phyloP scores from a whole-genome alignment of 2,113 vertebrate species.

The Pluvianellus socialis region DNA sequence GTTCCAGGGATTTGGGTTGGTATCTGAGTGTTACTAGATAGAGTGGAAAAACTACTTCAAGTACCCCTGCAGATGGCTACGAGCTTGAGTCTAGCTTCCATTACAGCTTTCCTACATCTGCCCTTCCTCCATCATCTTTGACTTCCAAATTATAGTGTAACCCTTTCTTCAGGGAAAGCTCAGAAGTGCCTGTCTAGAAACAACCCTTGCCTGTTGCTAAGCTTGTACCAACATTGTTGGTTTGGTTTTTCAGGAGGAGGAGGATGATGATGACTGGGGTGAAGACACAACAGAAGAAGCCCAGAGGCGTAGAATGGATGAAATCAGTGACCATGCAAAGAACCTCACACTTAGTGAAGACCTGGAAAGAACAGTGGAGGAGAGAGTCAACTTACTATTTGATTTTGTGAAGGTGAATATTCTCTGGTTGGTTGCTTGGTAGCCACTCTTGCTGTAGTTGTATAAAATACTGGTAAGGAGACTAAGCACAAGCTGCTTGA shows the following conservation, averaged over 20 bases:
- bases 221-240: not conserved
- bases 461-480: not conserved
- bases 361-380: conserved; percentile 90
- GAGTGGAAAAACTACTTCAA: not conserved
- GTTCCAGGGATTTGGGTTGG: not conserved
- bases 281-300: conserved; percentile 98
- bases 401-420: conserved; percentile 91
- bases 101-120: not conserved
- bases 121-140: fast-evolving
- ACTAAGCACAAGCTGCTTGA: not conserved
- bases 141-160: not conserved
- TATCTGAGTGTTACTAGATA: not conserved
- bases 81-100: fast-evolving
- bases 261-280: conserved; percentile 96
- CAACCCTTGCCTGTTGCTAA: fast-evolving
- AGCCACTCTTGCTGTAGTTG: not conserved
- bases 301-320: conserved; percentile 93
- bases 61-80: not conserved
- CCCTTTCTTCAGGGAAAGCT: not conserved
- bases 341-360: conserved; percentile 94
- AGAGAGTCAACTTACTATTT: conserved; percentile 94
- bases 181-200: not conserved
- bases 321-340: conserved; percentile 96
- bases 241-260: conserved; percentile 77
- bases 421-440: not conserved